Conservation (phyloP, 2,113 vertebrate species). For the Zosterops japonicus region DNA sequence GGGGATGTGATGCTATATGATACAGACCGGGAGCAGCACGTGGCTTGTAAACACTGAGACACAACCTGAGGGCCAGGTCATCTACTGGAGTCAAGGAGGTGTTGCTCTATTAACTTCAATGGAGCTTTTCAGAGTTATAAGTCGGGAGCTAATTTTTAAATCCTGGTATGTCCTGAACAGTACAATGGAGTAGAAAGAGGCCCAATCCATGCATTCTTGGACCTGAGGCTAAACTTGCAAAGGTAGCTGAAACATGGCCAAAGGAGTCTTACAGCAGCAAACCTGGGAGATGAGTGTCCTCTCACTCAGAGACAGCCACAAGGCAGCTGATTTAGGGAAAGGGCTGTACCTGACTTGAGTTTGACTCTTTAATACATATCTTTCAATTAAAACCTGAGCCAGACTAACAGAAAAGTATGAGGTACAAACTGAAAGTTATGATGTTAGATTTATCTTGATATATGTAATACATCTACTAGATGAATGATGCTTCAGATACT, state of each 20-base stretch:
- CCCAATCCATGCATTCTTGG: background rate
- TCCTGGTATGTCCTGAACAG: background rate
- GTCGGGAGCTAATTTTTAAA: background rate
- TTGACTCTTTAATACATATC: background rate
- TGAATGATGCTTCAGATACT: background rate
- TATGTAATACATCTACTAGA: background rate
- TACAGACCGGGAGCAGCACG: background rate
- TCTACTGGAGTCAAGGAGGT: background rate
- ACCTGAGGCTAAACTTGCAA: background rate
- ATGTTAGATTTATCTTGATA: background rate
- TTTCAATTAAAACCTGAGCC: background rate
- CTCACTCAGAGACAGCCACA: background rate
- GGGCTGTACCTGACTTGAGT: background rate
- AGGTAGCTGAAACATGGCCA: background rate
- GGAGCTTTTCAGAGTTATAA: background rate
- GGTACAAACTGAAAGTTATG: background rate
- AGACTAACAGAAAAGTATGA: background rate
- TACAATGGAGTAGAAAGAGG: background rate
- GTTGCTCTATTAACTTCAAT: background rate
- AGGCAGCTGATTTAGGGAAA: background rate
- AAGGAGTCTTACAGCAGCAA: background rate
- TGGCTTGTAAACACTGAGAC: background rate
- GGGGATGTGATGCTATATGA: accelerated
- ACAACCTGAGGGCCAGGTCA: background rate
- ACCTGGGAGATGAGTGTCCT: background rate